phyloP scores from a whole-genome alignment of 2,888 invertebrate genomes.

The Itoplectis maculator region DNA sequence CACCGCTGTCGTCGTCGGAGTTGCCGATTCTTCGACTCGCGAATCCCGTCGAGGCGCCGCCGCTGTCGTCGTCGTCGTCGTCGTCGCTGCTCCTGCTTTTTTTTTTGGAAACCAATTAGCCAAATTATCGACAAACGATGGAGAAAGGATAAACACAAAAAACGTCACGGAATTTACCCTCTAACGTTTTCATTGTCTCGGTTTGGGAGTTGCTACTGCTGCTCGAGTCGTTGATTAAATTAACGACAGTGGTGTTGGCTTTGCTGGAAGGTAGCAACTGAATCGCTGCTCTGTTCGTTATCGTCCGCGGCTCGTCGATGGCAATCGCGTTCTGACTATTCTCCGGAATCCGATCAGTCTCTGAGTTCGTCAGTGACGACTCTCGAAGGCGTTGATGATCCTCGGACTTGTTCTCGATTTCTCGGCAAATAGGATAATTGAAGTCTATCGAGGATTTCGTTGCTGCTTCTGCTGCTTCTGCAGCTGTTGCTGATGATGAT shows the following conservation, averaged over 20 bases:
- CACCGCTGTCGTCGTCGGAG: neutral
- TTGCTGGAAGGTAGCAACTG: constrained; percentile 57
- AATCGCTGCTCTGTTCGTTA: constrained; percentile 48
- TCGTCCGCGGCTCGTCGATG: constrained; percentile 28
- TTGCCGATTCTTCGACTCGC: constrained; percentile 39
- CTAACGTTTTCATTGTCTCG: constrained; percentile 13
- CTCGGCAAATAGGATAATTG: constrained; percentile 71
- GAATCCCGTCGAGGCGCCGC: constrained; percentile 10
- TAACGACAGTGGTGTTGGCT: constrained; percentile 68
- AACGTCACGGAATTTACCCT: constrained; percentile 38
- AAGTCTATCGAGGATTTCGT: constrained; percentile 73
- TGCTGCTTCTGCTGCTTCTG: too few species aligned
- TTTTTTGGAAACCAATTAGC: neutral
- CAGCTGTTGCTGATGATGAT: too few species aligned
- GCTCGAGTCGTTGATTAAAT: constrained; percentile 61
- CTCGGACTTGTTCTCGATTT: neutral
- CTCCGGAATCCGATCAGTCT: neutral
- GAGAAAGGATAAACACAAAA: neutral
- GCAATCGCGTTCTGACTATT: neutral
- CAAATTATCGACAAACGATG: neutral
- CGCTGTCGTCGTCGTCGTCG: neutral
- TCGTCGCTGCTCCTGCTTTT: neutral
- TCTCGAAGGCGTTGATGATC: neutral
- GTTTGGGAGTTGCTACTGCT: neutral
- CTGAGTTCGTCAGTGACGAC: neutral